Percentiles rank a stretch among this genome's conserved stretches.
These are phyloP conservation scores for Platycheirus rosarum DNA, from an alignment of 2,888 invertebrate species.

Conservation along the genomic window DNA sequence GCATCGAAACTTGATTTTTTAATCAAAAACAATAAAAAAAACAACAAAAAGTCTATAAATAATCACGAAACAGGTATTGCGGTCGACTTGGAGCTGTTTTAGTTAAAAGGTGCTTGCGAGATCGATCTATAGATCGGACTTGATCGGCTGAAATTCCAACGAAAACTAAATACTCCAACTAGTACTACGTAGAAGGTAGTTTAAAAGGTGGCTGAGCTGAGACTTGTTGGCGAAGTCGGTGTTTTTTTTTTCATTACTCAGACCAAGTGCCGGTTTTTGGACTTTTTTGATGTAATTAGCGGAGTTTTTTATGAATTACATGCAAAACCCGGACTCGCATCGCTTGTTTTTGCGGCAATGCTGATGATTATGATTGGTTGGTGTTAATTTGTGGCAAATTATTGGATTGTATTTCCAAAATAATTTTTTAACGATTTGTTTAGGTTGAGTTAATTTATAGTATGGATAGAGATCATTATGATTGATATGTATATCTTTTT, in stretches of 20 bases:
- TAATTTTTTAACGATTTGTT: too few species aligned
- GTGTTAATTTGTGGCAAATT: conserved; percentile 42
- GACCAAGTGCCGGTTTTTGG: conserved; percentile 33
- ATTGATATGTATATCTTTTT: not conserved
- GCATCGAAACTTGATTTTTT: conserved; percentile 43
- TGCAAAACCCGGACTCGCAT: conserved; percentile 30
- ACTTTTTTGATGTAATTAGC: conserved; percentile 41
- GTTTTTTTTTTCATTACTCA: conserved; percentile 2
- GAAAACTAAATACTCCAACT: conserved; percentile 46
- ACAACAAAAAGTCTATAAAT: not conserved
- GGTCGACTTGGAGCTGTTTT: not conserved
- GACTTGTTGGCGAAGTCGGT: conserved; percentile 6
- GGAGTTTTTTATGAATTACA: conserved; percentile 1
- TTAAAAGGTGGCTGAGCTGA: not conserved
- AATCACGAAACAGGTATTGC: conserved; percentile 3
- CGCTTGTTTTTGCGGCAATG: not conserved
- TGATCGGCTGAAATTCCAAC: conserved; percentile 45
- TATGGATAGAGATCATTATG: not conserved
- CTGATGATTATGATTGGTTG: conserved; percentile 11
- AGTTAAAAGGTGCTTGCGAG: too few species aligned
- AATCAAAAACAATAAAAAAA: not conserved
- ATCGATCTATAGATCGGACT: conserved; percentile 7
- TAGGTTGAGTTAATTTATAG: not conserved
- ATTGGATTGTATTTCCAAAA: not conserved
- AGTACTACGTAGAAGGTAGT: conserved; percentile 7